Base-by-base conservation (phyloP, 2,888 invertebrate genomes). In the Koerneria pararmatus region DNA sequence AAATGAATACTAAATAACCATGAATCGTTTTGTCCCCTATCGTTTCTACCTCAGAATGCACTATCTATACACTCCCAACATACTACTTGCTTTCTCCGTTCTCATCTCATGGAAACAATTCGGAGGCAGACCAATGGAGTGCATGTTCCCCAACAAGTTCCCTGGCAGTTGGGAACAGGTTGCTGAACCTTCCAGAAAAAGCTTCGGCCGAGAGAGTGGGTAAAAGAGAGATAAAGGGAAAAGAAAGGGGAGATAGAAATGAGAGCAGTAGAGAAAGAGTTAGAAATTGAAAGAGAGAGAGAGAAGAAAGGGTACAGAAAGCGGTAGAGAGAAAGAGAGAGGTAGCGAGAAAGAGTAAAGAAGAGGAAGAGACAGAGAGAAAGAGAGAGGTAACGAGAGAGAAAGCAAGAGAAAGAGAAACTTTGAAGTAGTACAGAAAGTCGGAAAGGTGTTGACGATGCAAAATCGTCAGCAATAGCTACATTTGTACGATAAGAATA, bases 81-180 rank as follows among this genome's bases (percentile, higher is more conserved):
- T 80, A 35, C 72, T 81, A 29, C 67, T 81, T 32, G 81, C 81
- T 6, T 80, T 82, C 66, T 77, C 78, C 27, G 78, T 80, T 8
- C 70, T 81, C 56, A 81, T 81, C 66, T 74, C 74, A 35, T 65
- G 57, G 57, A 75, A 75, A 69, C 76, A 76, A 65, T 74, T 78
- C 61, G 73, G 74, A 1, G 77, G 73, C 19, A 67, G 76, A 41
- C 82, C 80, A 5, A 73, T 82, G 60, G 80, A 81, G 65, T 82
- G 82, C 75, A 80, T 82, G 76, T 78, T 82, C 59, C 82, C 82
- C 8, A 77, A 77, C 64, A 80, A 82, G 66, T 82, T 82, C 69
- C 79, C 81, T 6, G 76, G 79, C 34, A 73, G 74, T 58, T 80
- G 80, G 82, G 80, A 82, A 62, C 79, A 81, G 75, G 81, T 78